These are phyloP conservation scores for Muntiacus reevesi DNA, from an alignment of 2,113 vertebrate genomes.

Conservation along the genomic window DNA sequence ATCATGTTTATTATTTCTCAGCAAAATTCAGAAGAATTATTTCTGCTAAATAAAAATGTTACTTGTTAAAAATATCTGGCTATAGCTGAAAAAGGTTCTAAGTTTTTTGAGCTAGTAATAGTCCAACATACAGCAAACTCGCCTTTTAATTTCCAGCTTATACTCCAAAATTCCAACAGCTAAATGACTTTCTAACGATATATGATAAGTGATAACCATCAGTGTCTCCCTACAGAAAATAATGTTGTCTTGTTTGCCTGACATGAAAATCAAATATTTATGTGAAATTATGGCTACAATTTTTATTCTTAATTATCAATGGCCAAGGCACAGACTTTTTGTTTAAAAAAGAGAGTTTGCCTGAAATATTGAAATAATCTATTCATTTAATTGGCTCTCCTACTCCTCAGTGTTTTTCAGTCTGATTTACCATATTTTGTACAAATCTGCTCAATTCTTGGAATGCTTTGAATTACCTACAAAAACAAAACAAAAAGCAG, in stretches of 20 bases:
- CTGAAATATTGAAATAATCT: neutral
- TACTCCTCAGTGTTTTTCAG: neutral
- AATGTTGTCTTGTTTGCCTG: neutral
- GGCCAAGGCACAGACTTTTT: neutral
- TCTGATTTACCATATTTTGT: neutral
- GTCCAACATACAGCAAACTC: neutral
- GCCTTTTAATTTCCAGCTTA: neutral
- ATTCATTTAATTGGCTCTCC: neutral
- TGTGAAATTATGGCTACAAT: neutral
- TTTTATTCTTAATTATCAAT: neutral
- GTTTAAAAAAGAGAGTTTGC: neutral
- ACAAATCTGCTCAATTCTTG: neutral
- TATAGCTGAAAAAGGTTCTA: neutral
- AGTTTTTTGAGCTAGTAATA: neutral
- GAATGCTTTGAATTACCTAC: neutral
- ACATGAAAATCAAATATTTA: neutral
- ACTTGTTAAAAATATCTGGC: neutral
- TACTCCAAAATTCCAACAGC: neutral
- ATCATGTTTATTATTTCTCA: neutral
- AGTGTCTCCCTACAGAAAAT: neutral
- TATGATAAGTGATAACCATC: neutral
- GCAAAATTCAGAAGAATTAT: neutral
- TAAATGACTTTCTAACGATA: neutral
- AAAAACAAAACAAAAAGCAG: neutral
- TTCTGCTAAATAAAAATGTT: neutral